Evolutionary conservation across 2,113 vertebrate genomes (phyloP), one percentile per base, ranked within the genome.

Genomic region (Embiotoca jacksoni): DNA sequence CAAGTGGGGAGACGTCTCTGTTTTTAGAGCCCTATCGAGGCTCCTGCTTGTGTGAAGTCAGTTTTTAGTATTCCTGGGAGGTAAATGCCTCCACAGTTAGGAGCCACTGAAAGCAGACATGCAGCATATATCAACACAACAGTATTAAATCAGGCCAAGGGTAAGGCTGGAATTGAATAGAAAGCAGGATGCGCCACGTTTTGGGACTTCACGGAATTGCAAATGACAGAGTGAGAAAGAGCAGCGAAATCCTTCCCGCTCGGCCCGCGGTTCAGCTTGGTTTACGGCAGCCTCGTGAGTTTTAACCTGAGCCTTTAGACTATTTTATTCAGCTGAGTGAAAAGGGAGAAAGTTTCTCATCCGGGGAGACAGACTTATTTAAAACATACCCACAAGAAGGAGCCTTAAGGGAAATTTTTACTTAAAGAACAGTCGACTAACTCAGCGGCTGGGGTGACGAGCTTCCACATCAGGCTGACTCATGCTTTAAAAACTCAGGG

Each of bases 131-230:
- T 89, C 84, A 92, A 81, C 84, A 83, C 76, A 75, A 73, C 72
- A 16, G 76, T 76, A 84, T 88, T 80, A 86, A 90, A 92, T 75
- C 86, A 80, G 89, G 81, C 81, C 91, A 88, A 91, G 88, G 86
- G 88, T 85, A 89, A 80, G 72, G 69, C 36, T 49, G 61, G 86
- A 85, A 87, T 63, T 75, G 80, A 89, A 90, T 81, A 60, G 83
- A 86, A 90, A 88, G 75, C 72, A 83, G 86, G 78, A 77, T 75
- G 81, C 46, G 37, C 58, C 54, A 54, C 57, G 41, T 75, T 85
- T 80, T 57, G 72, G 74, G 83, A 83, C 67, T 82, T 78, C 65
- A 54, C 74, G 78, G 78, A 86, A 83, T 87, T 81, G 64, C 81
- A 84, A 86, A 84, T 74, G 79, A 78, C 57, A 75, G 30, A 72